Evolutionary conservation across 2,888 invertebrate genomes (phyloP).

Genomic region (Nebria brevicollis): DNA sequence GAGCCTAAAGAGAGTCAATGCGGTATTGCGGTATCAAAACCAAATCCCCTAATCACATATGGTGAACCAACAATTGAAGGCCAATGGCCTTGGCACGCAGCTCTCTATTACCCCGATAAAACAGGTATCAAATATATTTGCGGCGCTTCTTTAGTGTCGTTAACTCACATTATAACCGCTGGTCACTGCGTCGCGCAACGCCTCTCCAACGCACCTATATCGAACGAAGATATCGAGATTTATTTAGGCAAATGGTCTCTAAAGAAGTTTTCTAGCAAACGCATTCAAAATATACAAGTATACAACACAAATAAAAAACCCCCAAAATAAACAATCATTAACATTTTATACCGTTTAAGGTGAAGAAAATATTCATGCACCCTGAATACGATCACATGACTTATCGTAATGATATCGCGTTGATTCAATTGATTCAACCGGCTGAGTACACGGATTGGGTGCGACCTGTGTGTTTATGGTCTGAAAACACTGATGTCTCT

Average conservation of each 20-base stretch:
- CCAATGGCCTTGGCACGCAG: constrained; percentile 77
- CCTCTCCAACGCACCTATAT: constrained; percentile 52
- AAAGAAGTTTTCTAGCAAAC: constrained; percentile 58
- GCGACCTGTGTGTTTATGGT: constrained; percentile 60
- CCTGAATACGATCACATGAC: constrained; percentile 56
- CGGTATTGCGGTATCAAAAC: constrained; percentile 65
- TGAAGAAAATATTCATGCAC: constrained; percentile 55
- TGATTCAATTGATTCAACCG: constrained; percentile 55
- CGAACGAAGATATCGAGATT: constrained; percentile 55
- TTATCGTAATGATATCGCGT: constrained; percentile 58
- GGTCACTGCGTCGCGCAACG: constrained; percentile 59
- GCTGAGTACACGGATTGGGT: constrained; percentile 58
- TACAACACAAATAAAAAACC: neutral
- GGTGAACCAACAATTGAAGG: constrained; percentile 70
- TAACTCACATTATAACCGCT: constrained; percentile 56
- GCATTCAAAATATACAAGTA: constrained; percentile 59
- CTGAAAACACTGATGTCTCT: constrained; percentile 51
- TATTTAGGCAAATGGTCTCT: constrained; percentile 60
- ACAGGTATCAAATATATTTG: constrained; percentile 59
- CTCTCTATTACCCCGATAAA: constrained; percentile 67
- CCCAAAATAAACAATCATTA: neutral
- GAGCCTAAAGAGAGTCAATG: constrained; percentile 68
- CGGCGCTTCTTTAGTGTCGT: constrained; percentile 57
- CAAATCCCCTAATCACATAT: constrained; percentile 69
- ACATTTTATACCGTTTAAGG: neutral